Conservation (phyloP, 2,888 invertebrate species). For the Azorinus chamasolen region DNA sequence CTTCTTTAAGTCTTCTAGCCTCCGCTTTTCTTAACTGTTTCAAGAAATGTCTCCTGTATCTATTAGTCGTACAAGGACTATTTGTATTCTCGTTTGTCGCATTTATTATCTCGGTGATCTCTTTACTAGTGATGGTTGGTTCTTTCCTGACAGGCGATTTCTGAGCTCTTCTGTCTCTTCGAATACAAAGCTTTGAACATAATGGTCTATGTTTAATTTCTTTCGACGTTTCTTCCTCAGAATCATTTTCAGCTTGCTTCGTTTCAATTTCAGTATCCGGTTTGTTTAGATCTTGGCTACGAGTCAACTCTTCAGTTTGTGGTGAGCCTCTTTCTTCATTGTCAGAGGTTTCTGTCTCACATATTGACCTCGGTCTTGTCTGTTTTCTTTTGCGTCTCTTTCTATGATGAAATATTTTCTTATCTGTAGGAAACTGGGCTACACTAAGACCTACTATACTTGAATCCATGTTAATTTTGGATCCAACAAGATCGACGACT, state of each 20-base stretch:
- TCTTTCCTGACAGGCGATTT: neutral
- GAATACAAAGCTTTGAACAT: conserved; percentile 27
- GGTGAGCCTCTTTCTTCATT: too few relatives aligned
- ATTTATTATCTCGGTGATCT: conserved; percentile 25
- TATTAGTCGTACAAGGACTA: conserved; percentile 37
- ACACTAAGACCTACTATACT: too few relatives aligned
- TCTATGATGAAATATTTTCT: too few relatives aligned
- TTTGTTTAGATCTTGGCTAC: too few relatives aligned
- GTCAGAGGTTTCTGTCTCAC: too few relatives aligned
- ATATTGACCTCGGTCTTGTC: too few relatives aligned
- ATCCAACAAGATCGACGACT: too few relatives aligned
- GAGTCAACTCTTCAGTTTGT: too few relatives aligned
- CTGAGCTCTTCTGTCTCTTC: neutral
- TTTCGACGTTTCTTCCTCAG: neutral
- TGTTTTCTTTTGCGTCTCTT: too few relatives aligned
- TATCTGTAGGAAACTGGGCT: too few relatives aligned
- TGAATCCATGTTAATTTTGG: too few relatives aligned
- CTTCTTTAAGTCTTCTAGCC: conserved; percentile 4
- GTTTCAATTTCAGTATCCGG: neutral
- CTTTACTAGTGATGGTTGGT: neutral
- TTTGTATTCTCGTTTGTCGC: conserved; percentile 1
- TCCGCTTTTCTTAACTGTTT: conserved; percentile 35
- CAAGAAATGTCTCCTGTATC: conserved; percentile 41
- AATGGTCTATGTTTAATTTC: conserved; percentile 34
- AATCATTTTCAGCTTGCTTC: neutral